A percentile compares a stretch with the other conserved stretches of the same genome.
These are phyloP conservation scores for Rhopalosiphum maidis DNA, from an alignment of 1,140 invertebrate species.

Conservation along the genomic window DNA sequence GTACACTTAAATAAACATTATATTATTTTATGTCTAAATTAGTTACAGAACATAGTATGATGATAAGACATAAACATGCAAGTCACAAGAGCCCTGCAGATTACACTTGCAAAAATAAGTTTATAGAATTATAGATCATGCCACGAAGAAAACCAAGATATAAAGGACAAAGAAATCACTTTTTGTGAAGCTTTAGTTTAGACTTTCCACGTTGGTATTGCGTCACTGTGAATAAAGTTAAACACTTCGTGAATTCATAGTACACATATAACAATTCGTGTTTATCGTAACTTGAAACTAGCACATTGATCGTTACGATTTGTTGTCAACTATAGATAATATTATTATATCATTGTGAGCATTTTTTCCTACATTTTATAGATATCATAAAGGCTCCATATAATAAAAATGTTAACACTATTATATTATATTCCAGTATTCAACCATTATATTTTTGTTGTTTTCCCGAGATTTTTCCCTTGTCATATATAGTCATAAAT, in stretches of 20 bases:
- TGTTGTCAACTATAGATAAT: background rate
- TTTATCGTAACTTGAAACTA: background rate
- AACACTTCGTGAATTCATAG: background rate
- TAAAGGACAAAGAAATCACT: background rate
- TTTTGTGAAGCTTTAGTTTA: background rate
- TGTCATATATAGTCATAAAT: background rate
- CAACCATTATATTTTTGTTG: conserved; percentile 1
- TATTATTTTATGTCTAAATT: no score
- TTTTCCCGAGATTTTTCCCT: background rate
- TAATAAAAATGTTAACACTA: background rate
- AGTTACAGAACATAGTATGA: no score
- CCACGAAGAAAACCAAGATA: background rate
- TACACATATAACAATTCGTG: background rate
- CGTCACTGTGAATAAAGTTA: background rate
- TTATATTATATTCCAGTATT: background rate
- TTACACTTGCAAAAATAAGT: background rate
- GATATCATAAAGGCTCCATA: background rate
- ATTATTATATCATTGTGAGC: background rate
- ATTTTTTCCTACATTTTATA: background rate
- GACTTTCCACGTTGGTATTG: background rate
- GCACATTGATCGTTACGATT: background rate
- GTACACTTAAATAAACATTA: no score
- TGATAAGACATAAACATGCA: no score
- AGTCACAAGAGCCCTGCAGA: background rate
- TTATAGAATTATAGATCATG: background rate